Conservation (phyloP, 2,113 vertebrate genomes). For the Lophochroa leadbeateri region DNA sequence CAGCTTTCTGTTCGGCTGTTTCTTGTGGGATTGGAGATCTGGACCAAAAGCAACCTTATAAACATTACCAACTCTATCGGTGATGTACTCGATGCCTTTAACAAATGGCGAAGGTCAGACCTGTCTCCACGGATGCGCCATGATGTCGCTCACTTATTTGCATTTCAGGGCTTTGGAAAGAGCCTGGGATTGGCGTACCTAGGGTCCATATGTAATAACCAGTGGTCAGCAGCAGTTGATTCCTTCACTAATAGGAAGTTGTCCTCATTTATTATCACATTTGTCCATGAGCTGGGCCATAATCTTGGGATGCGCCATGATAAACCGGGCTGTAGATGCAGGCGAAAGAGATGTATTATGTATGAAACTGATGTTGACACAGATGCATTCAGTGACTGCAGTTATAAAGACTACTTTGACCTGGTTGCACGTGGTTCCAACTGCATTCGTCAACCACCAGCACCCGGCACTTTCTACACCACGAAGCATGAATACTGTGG, state of each 20-base stretch:
- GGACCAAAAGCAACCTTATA: slow-evolving; percentile 48
- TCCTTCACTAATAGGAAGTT: not conserved
- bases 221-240: not conserved
- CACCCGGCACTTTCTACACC: not conserved
- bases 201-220: not conserved
- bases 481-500: slow-evolving; percentile 14
- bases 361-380: not conserved
- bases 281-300: slow-evolving; percentile 69
- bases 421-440: rapidly evolving
- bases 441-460: slow-evolving; percentile 21
- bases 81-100: not conserved
- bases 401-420: slow-evolving; percentile 36
- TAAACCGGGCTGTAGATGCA: not conserved
- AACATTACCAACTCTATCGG: not conserved
- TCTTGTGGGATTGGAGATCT: slow-evolving; percentile 64
- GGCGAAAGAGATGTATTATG: not conserved
- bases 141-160: slow-evolving; percentile 55
- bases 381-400: slow-evolving; percentile 66
- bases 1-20: slow-evolving; percentile 21
- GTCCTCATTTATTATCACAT: not conserved
- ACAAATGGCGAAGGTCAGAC: not conserved
- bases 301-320: slow-evolving; percentile 64
- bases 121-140: not conserved
- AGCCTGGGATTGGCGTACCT: not conserved
- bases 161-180: slow-evolving; percentile 16